phyloP scores from a whole-genome alignment of 2,797 vertebrate genomes.

The Urosaurus nigricauda region DNA sequence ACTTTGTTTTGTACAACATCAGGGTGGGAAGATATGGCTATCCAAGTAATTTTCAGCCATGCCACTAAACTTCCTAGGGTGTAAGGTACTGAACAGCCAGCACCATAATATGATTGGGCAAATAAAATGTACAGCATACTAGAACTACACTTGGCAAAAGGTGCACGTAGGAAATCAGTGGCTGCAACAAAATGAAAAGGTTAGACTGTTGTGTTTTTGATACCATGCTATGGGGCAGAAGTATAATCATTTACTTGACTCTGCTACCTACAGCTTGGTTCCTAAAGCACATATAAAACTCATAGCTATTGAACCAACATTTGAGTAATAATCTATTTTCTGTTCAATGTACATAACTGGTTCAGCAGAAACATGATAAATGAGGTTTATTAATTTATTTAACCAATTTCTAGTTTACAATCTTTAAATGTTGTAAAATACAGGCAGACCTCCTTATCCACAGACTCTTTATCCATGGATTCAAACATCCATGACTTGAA shows the following conservation, averaged over 20 bases:
- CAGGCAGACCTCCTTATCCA: too few relatives aligned
- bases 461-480: too few relatives aligned
- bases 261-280: neutral
- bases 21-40: neutral
- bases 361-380: neutral
- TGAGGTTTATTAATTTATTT: neutral
- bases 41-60: constrained; percentile 30
- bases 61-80: neutral
- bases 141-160: neutral
- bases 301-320: neutral
- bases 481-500: too few relatives aligned
- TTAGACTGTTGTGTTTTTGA: neutral
- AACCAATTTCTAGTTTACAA: too few relatives aligned
- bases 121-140: neutral
- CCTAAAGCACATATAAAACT: neutral
- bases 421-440: too few relatives aligned
- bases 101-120: neutral
- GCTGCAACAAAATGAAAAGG: neutral
- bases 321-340: neutral
- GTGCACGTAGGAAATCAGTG: neutral
- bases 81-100: constrained; percentile 22
- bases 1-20: constrained; percentile 34
- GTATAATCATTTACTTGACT: neutral
- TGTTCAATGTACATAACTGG: neutral
- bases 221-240: neutral